Conservation (phyloP, 2,113 vertebrate species). For the Corythornis cristatus region DNA sequence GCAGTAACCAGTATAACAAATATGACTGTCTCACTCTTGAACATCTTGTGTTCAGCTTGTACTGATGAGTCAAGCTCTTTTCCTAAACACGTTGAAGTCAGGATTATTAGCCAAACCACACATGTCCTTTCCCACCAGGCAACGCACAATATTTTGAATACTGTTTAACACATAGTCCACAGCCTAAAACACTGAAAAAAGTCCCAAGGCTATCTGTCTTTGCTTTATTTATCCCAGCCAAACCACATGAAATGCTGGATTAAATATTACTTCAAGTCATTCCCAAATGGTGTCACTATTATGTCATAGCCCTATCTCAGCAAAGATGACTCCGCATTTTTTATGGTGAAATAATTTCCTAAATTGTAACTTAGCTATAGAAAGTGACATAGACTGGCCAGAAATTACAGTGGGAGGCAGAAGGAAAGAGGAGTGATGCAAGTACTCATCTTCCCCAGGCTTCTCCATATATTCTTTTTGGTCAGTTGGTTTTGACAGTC, state of each 20-base stretch:
- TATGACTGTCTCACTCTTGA: neutral
- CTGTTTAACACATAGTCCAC: neutral
- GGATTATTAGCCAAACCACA: neutral
- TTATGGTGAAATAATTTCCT: neutral
- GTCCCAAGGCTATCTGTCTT: neutral
- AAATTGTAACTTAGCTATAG: neutral
- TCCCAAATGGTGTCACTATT: neutral
- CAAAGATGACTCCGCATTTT: neutral
- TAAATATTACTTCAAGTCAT: slow-evolving; percentile 2
- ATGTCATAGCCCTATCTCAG: neutral
- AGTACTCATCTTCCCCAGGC: neutral
- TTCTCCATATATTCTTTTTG: neutral
- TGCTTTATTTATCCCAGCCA: neutral
- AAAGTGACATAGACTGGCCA: neutral
- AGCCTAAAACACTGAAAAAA: neutral
- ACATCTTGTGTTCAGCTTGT: neutral
- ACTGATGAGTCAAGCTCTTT: neutral
- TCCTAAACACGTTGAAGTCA: neutral
- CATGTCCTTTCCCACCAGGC: neutral
- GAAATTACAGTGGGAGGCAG: neutral
- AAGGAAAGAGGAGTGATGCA: neutral
- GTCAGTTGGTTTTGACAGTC: neutral
- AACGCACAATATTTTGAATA: neutral
- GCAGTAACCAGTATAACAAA: neutral
- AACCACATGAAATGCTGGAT: neutral